A percentile compares a stretch with the other conserved stretches of the same genome.
Evolutionary conservation across 2,888 invertebrate genomes (phyloP).

Genomic region (Stenodema calcarata): DNA sequence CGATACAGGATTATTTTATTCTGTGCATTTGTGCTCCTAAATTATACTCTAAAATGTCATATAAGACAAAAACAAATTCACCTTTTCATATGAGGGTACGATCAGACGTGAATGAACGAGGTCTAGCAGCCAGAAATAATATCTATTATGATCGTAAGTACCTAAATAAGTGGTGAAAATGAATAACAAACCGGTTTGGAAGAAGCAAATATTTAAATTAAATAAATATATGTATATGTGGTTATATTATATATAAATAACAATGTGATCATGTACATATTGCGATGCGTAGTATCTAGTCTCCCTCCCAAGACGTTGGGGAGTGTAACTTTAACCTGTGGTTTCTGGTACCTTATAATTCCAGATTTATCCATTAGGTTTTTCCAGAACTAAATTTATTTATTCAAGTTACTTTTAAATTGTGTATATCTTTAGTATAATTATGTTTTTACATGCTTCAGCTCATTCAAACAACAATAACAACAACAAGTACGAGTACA

Average conservation of each 20-base stretch:
- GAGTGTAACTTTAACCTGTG: not conserved
- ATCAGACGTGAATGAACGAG: not conserved
- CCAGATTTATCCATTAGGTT: not conserved
- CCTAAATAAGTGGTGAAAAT: not conserved
- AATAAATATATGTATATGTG: constrained; percentile 14
- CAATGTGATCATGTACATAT: constrained; percentile 42
- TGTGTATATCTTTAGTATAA: not conserved
- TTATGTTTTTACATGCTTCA: not conserved
- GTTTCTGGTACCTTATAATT: not conserved
- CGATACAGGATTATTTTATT: not conserved
- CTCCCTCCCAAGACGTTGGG: not conserved
- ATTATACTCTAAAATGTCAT: not conserved
- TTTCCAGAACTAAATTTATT: not conserved
- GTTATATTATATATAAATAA: constrained; percentile 21
- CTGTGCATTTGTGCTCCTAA: not conserved
- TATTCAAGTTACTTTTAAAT: no score
- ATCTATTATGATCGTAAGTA: not conserved
- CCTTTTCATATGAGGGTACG: no score
- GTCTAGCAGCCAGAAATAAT: not conserved
- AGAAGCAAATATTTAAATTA: constrained; percentile 9
- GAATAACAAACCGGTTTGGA: not conserved
- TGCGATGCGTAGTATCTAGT: constrained; percentile 14
- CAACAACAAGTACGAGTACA: not conserved
- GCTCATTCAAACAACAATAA: constrained; percentile 31
- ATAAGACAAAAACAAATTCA: not conserved